These are phyloP conservation scores for Oncorhynchus nerka DNA, from an alignment of 2,113 vertebrate species.

Conservation along the genomic window DNA sequence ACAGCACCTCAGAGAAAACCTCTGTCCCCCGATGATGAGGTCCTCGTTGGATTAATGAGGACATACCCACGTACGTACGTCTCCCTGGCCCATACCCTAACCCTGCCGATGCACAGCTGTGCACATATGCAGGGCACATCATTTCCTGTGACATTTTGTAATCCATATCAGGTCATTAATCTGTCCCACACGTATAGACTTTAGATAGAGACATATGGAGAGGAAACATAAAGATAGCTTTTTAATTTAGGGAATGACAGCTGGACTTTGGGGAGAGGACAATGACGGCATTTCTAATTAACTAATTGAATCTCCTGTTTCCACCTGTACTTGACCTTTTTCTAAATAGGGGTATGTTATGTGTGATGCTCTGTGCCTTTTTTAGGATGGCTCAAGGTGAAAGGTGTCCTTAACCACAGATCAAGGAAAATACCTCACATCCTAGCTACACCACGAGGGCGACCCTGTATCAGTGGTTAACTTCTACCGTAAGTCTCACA, in stretches of 20 bases:
- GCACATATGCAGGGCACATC: not conserved
- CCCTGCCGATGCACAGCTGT: conserved; percentile 32
- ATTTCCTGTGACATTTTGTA: conserved; percentile 10
- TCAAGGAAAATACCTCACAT: too few species aligned
- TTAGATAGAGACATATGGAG: not conserved
- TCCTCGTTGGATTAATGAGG: not conserved
- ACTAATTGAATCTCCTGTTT: not conserved
- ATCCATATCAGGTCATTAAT: conserved; percentile 8
- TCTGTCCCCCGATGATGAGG: not conserved
- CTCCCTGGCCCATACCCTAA: not conserved
- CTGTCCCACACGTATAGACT: not conserved
- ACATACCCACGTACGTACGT: not conserved
- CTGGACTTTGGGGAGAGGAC: not conserved
- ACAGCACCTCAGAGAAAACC: too few species aligned
- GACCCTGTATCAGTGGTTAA: too few species aligned
- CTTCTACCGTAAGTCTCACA: not conserved
- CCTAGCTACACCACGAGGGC: too few species aligned
- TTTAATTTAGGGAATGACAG: not conserved
- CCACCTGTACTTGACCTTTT: not conserved
- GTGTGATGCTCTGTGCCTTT: too few species aligned
- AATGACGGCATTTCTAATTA: not conserved
- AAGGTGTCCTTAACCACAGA: too few species aligned
- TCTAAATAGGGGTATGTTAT: not conserved
- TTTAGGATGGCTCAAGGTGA: too few species aligned
- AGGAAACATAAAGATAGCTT: not conserved